Base-by-base conservation (phyloP, 2,888 invertebrate species). In the Protonemura montana region DNA sequence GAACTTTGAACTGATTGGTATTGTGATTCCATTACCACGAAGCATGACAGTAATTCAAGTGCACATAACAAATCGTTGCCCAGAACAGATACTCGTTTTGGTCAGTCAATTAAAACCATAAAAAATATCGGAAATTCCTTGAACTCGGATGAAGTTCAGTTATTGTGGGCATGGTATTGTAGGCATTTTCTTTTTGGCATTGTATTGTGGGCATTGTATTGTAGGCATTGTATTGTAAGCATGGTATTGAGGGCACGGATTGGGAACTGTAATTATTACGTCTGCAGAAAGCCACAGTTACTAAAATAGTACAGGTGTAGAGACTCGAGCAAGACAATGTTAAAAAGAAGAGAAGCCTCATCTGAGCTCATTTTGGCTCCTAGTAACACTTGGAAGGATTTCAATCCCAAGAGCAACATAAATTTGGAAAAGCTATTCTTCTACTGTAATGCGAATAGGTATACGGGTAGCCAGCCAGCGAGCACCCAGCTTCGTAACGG, bases 381-480 rank as follows among this genome's bases (percentile, higher is more conserved):
- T 6, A 21, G 30, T 28, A 29, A 81, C 28, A 81, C 81, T 30
- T 30, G 81, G 81, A 81, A 78, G 78, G 86, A 29, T 85, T 78
- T 25, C 30, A 35, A 26, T 42, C 86, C 85, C 29, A 7, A 7
- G 80, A 42, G 86, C 16, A 41, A 80, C 86, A 86, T 86, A 85
- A 42, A 85, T 86, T 81, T 86, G 80, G 30, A 26, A 25, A 29
- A 59, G 84, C 76, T 29, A 27, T 84, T 41, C 42, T 25, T 59
- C 83, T 59, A 28, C 59, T 83, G 41, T 83, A 41, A 83, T 83
- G 76, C 84, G 84, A 81, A 81, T 81, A 81, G 76, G 84, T 76
- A 59, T 27, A 27, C 76, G 59, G 35, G 26, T 30, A 41, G 21
- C 30, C 42, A 35, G 35, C 35, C 35, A 35, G 35, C 35, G 10